A percentile compares a stretch with the other conserved stretches of the same genome.
Evolutionary conservation across 2,888 invertebrate genomes (phyloP).

Genomic region (Philhelius pedissequus): DNA sequence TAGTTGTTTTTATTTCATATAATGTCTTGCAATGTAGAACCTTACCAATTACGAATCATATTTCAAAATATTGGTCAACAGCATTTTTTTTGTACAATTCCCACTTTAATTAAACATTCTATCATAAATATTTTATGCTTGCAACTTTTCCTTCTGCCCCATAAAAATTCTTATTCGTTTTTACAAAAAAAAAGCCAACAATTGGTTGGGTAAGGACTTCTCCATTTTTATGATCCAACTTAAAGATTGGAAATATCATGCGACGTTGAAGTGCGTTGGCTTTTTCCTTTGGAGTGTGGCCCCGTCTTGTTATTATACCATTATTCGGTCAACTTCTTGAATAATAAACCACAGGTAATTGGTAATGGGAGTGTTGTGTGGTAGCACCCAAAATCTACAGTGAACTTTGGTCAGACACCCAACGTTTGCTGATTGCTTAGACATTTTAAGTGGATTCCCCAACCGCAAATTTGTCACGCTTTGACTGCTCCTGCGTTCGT

Average conservation of each 20-base stretch:
- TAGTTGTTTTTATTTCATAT: too few species aligned
- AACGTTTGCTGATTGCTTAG: constrained; percentile 7
- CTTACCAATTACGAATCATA: not conserved
- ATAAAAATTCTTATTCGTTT: not conserved
- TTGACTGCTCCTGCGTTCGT: not conserved
- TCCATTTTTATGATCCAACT: not conserved
- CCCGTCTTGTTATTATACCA: too few species aligned
- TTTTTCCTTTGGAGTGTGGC: not conserved
- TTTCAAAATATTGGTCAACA: not conserved
- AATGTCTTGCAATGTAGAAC: too few species aligned
- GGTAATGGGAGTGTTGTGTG: constrained; percentile 13
- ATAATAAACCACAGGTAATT: constrained; percentile 41
- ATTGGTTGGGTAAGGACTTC: not conserved
- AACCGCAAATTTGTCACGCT: constrained; percentile 32
- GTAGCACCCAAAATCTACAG: constrained; percentile 3
- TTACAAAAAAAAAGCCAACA: not conserved
- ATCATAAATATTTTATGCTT: constrained; percentile 11
- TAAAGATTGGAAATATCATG: constrained; percentile 21
- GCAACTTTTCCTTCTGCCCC: not conserved
- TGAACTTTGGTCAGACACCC: constrained; percentile 10
- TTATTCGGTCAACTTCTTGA: constrained; percentile 29
- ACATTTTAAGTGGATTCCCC: constrained; percentile 25
- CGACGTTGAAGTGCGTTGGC: constrained; percentile 2
- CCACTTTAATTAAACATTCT: constrained; percentile 4
- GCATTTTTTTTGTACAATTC: not conserved